These are phyloP conservation scores for Abramis brama DNA, from an alignment of 2,113 vertebrate species.

Conservation along the genomic window DNA sequence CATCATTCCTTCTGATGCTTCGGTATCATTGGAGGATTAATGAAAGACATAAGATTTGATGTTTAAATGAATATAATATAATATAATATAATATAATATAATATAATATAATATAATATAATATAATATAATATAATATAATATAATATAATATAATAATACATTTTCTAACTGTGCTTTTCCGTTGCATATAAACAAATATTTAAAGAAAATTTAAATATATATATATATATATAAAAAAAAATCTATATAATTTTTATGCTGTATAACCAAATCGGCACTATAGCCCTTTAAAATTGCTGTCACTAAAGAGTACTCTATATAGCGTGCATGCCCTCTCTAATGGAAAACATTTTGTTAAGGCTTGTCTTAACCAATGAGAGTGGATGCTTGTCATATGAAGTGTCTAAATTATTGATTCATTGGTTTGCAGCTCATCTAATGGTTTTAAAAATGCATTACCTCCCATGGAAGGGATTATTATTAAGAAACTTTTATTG, in stretches of 20 bases:
- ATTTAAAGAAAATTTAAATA: too few species aligned
- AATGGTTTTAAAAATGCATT: slow-evolving; percentile 32
- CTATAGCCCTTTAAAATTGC: neutral
- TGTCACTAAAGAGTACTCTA: neutral
- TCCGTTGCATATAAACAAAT: neutral
- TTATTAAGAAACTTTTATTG: slow-evolving; percentile 14
- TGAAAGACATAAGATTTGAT: too few species aligned
- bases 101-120: too few species aligned
- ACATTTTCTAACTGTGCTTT: too few species aligned
- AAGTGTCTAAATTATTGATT: slow-evolving; percentile 46
- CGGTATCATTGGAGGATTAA: neutral
- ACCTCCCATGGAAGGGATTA: neutral
- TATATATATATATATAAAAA: too few species aligned
- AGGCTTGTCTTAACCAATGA: slow-evolving; percentile 21
- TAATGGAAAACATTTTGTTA: slow-evolving; percentile 40
- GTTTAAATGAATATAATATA: neutral
- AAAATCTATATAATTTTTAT: neutral
- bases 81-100: neutral
- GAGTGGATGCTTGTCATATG: slow-evolving; percentile 17
- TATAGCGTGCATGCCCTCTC: neutral
- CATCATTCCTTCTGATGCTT: neutral
- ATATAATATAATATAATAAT: neutral
- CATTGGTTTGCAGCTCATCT: slow-evolving; percentile 27
- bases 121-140: neutral
- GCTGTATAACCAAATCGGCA: neutral